Base-by-base conservation (phyloP, 2,797 vertebrate genomes). In the Yasuhikotakia modesta region DNA sequence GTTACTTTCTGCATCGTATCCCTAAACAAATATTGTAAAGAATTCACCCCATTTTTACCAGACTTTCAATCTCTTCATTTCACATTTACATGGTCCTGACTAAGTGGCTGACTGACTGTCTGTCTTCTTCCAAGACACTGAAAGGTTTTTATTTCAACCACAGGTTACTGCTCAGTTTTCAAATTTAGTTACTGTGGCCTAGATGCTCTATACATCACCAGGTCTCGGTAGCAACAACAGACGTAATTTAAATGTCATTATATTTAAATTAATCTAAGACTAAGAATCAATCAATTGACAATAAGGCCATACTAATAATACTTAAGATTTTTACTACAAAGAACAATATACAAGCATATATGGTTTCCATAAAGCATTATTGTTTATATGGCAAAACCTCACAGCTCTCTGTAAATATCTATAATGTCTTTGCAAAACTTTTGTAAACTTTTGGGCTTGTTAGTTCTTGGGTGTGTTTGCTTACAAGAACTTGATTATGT, bases 401-500 rank as follows among this genome's bases (percentile, higher is more conserved):
- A 2, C 53, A 22, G 19, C 10, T 21, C 19, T 7, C 53, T 12
- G 11, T 22, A 21, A 55, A 55, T 21, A 10, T 55, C 19, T 12
- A 57, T 4, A 4, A 22, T 13, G 1, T 22, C 53, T 57, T 24
- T 57, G 53, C 7, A 55, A 57, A 22, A 10, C 0, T 68, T 8
- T 53, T 55, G 53, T 27, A 5, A 19, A 6, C 7, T 53, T 6
- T 53, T 46, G 14, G 12, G 22, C 14, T 27, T 4, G 13, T 43
- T 14, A 6, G 55, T 6, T 35, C 12, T 17, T 5, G 13, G 11
- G 48, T 63, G 16, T 53, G 57, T 75, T 68, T 75, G 65, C 57
- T 32, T 52, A 68, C 19, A 61, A 73, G 55, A 66, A 48, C 52
- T 55, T 69, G 39, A 71, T 67, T 67, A 65, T 79, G 76, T n/a